Base-by-base conservation (phyloP, 2,797 vertebrate species). In the Varecia variegata region DNA sequence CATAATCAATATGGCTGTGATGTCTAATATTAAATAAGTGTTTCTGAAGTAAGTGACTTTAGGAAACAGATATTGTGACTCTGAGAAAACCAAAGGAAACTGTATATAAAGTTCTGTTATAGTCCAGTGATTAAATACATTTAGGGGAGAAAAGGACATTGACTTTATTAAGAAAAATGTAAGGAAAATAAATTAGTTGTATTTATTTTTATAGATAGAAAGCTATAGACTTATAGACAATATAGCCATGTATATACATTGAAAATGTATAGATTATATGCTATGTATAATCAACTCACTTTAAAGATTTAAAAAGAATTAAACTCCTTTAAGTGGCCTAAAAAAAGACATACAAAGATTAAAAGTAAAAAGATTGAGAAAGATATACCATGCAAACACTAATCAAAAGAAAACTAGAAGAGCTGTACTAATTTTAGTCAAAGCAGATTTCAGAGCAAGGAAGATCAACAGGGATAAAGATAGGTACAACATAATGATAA, bases 391-490 rank as follows among this genome's bases (percentile, higher is more conserved):
- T 40, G 54, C 32, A 79, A 92, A 70, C 23, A 88, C 40, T 45
- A 62, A 68, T 47, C 45, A 76, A 84, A 80, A 65, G 38, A 90
- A 93, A 84, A 90, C 17, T 81, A 25, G 10, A 93, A 71, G 27
- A 88, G 43, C 14, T 71, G 40, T 45, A n/a, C 40, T 71, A 74
- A 90, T 85, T 94, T 85, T 32, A 74, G n/a, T 38, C 76, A 40
- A 83, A 90, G 45, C 79, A 84, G 60, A 90, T 93, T 90, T 62
- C 35, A 23, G 17, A 88, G 40, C 23, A 94, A 94, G 32, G 40
- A 54, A 88, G 54, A 58, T 21, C 73, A 56, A 77, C 11, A 88
- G 11, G 14, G 21, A 73, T 70, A 90, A 83, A 74, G 3, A 50
- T n/a, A 11, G 52, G 12, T 8, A 65, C 4, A 88, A 54, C n/a